Percentiles rank a stretch among this genome's conserved stretches.
Evolutionary conservation across 2,797 vertebrate species (phyloP).

Genomic region (Chaunax sp.): DNA sequence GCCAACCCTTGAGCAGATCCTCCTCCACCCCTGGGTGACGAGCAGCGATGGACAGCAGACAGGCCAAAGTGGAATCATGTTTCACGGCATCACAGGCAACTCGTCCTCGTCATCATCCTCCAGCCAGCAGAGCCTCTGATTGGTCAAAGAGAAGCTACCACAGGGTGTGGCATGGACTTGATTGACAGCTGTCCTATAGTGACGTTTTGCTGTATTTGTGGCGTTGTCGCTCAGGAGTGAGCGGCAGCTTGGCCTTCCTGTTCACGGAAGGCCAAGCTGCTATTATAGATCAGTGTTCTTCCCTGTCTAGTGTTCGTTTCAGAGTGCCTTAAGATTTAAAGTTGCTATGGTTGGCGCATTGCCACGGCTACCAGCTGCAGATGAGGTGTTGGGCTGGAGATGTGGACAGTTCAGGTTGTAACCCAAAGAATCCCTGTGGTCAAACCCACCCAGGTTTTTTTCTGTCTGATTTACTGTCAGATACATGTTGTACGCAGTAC

Average conservation of each 20-base stretch:
- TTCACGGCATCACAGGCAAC: conserved; percentile 85
- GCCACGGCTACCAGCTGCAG: background rate
- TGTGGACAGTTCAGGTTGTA: background rate
- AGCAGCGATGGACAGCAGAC: conserved; percentile 73
- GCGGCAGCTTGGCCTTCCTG: too few species aligned
- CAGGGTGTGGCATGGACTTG: conserved; percentile 53
- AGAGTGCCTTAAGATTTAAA: conserved; percentile 44
- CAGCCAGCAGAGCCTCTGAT: conserved; percentile 90
- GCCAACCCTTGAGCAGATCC: conserved; percentile 95
- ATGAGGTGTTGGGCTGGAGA: background rate
- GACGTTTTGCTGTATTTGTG: too few species aligned
- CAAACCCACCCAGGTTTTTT: background rate
- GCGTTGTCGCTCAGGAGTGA: too few species aligned
- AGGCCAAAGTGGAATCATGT: conserved; percentile 78
- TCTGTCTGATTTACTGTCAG: background rate
- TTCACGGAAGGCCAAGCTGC: too few species aligned
- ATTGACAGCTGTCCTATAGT: background rate
- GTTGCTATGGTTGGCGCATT: background rate
- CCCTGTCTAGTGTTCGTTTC: too few species aligned
- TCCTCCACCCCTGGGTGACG: conserved; percentile 92
- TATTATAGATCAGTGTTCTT: background rate
- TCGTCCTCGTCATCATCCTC: conserved; percentile 82
- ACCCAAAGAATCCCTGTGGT: background rate
- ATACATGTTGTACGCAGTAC: too few species aligned
- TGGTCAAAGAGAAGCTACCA: background rate